Evolutionary conservation across 2,797 vertebrate species (phyloP), one percentile per base, ranked within the genome.

Genomic region (Xenops minutus): DNA sequence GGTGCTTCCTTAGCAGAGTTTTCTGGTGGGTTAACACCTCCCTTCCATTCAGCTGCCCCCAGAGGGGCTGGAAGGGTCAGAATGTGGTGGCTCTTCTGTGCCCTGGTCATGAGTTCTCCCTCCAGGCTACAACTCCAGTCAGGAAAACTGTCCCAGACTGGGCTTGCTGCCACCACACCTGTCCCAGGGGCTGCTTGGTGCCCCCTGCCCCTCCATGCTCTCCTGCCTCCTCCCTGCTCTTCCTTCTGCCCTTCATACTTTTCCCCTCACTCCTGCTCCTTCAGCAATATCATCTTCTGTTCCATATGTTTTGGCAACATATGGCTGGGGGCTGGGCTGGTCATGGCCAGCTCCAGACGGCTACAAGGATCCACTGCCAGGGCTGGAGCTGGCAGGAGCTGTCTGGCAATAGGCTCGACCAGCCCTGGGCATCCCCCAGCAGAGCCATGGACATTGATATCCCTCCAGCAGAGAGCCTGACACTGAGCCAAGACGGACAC

Each of bases 351-450:
- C 37, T 89, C 59, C 55, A 72, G 58, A 69, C 16, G 12, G 41
- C 29, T 78, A 6, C 23, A 49, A 36, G 37, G 24, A 66, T 22
- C 14, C 22, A 14, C 43, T 1, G 1, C 8, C 0, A 0, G 49
- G 17, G 20, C 22, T 52, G 32, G 24, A 55, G 56, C 64, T 27
- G 3, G 12, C 44, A 43, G 43, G 24, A 63, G 32, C 34, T 6
- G 3, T 20, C 37, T 78, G 76, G 48, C 69, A 44, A 12, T 0
- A 4, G 37, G 26, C 15, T 21, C 12, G 9, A 41, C 34, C 27
- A 75, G 49, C 36, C 30, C 29, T 23, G 26, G 16, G 58, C 24
- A 12, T 37, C 11, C 36, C 19, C 21, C 23, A 86, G 41, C 34
- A 73, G 41, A 82, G 22, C n/a, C n/a, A 64, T 0, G 1, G 49